These are phyloP conservation scores for Oxyteleia sp. DNA, from an alignment of 2,888 invertebrate species.

Conservation along the genomic window DNA sequence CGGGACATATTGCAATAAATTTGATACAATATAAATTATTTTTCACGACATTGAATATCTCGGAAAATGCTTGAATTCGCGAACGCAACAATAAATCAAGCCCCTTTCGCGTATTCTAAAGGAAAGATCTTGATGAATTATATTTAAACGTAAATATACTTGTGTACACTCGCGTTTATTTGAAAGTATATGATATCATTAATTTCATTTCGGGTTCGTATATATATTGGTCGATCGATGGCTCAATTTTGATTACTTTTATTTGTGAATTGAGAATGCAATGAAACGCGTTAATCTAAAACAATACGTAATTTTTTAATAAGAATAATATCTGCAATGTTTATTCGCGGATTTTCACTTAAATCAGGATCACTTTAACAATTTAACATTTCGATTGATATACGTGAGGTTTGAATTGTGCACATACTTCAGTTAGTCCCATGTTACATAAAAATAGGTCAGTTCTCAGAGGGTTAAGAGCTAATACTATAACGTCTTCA, in stretches of 20 bases:
- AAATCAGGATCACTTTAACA: slow-evolving; percentile 42
- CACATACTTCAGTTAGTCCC: slow-evolving; percentile 48
- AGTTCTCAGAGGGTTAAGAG: slow-evolving; percentile 64
- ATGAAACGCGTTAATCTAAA: too few relatives aligned
- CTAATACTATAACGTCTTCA: slow-evolving; percentile 58
- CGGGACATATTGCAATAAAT: too few relatives aligned
- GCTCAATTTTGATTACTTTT: background rate
- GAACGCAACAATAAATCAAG: slow-evolving; percentile 32
- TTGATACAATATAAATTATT: too few relatives aligned
- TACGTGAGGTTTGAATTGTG: slow-evolving; percentile 53
- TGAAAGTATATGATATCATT: slow-evolving; percentile 18
- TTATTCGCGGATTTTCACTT: background rate
- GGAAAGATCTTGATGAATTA: slow-evolving; percentile 46
- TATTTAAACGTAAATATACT: slow-evolving; percentile 54
- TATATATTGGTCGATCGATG: too few relatives aligned
- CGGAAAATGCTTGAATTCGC: slow-evolving; percentile 17
- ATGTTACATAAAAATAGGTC: slow-evolving; percentile 62
- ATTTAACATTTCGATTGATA: slow-evolving; percentile 46
- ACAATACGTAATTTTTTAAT: too few relatives aligned
- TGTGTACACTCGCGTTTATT: slow-evolving; percentile 12
- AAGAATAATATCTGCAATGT: too few relatives aligned
- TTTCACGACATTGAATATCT: too few relatives aligned
- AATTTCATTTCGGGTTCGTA: too few relatives aligned
- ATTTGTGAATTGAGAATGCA: background rate
- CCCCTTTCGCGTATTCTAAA: slow-evolving; percentile 33